Evolutionary conservation across 2,113 vertebrate genomes (phyloP).

Genomic region (Lethenteron camtschaticum): DNA sequence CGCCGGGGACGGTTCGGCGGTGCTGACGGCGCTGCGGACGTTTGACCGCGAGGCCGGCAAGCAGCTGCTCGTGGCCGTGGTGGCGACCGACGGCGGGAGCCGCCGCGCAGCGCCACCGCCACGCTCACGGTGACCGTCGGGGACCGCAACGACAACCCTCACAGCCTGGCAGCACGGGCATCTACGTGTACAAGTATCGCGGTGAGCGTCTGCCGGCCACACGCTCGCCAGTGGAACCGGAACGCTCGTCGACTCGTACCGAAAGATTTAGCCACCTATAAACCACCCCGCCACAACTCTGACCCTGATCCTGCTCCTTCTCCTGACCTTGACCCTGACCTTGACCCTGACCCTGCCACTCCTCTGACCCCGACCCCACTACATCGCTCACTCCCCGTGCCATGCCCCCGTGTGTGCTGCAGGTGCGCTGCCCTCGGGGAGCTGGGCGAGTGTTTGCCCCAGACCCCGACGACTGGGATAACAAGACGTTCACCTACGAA

Average conservation of each 20-base stretch:
- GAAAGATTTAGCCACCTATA: too few relatives aligned
- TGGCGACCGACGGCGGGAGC: slow-evolving; percentile 52
- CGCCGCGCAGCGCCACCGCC: slow-evolving; percentile 40
- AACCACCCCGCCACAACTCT: too few relatives aligned
- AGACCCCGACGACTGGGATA: slow-evolving; percentile 67
- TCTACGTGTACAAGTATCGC: slow-evolving; percentile 39
- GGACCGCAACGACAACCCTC: slow-evolving; percentile 56
- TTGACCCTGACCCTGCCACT: too few relatives aligned
- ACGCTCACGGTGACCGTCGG: slow-evolving; percentile 49
- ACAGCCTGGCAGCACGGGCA: slow-evolving; percentile 39
- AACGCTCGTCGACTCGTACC: too few relatives aligned
- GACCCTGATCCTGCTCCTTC: too few relatives aligned
- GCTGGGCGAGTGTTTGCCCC: slow-evolving; percentile 53
- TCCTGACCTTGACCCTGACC: too few relatives aligned
- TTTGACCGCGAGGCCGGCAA: slow-evolving; percentile 59
- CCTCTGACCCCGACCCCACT: too few relatives aligned
- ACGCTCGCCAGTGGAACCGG: too few relatives aligned
- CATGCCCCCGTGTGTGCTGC: slow-evolving; percentile 6
- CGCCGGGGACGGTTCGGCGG: slow-evolving; percentile 45
- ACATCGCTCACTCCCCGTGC: too few relatives aligned
- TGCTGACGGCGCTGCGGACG: slow-evolving; percentile 36
- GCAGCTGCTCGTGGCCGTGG: slow-evolving; percentile 37
- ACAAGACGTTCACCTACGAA: slow-evolving; percentile 58
- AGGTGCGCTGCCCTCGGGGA: slow-evolving; percentile 44
- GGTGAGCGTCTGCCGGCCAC: slow-evolving; percentile 21